Evolutionary conservation across 2,113 vertebrate species (phyloP).

Genomic region (Upupa epops): DNA sequence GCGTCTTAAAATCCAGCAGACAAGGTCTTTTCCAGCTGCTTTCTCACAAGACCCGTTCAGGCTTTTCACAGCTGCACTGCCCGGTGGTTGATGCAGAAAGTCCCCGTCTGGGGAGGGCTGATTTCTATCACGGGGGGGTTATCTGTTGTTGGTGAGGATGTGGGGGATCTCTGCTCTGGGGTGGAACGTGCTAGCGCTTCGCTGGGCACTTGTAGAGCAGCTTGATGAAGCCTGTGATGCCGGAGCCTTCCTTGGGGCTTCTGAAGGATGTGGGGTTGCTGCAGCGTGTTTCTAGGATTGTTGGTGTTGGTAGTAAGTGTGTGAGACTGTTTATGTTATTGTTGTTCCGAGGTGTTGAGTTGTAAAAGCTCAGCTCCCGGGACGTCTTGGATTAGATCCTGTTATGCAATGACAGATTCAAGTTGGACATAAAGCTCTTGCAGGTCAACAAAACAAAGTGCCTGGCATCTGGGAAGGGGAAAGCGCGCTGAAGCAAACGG

Average conservation of each 20-base stretch:
- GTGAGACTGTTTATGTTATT: background rate
- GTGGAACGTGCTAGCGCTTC: background rate
- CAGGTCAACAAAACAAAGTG: background rate
- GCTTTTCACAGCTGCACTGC: background rate
- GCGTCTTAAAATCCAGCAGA: background rate
- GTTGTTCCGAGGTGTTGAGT: constrained; percentile 8
- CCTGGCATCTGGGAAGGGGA: background rate
- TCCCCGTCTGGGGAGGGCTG: background rate
- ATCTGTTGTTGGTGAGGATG: background rate
- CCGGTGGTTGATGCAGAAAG: background rate
- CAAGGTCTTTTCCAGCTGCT: constrained; percentile 2
- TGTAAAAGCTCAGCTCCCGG: constrained; percentile 18
- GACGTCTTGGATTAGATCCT: background rate
- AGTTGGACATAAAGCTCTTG: background rate
- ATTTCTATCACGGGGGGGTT: background rate
- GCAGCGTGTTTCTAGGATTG: background rate
- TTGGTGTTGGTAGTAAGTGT: background rate
- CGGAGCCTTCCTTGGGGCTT: background rate
- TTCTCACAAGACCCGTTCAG: background rate
- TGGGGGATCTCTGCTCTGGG: background rate
- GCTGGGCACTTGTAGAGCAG: background rate
- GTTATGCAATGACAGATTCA: background rate
- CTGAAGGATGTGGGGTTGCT: background rate
- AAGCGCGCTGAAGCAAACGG: background rate
- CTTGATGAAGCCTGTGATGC: background rate